Evolutionary conservation across 2,113 vertebrate species (phyloP).

Genomic region (Arenaria interpres): DNA sequence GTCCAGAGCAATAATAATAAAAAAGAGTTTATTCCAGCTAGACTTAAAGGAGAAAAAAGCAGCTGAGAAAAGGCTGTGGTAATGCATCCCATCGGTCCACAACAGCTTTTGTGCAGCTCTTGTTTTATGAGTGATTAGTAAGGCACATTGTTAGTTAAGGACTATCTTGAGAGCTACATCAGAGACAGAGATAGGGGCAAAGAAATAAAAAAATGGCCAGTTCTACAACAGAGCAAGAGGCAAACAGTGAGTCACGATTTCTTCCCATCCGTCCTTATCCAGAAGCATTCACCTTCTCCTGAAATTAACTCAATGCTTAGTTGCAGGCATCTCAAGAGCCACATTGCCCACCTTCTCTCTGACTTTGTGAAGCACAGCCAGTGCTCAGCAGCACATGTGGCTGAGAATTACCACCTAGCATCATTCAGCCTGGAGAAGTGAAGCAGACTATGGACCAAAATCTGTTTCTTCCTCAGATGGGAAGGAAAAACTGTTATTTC

Average conservation of each 20-base stretch:
- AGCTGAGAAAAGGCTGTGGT: background rate
- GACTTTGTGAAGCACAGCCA: background rate
- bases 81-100: background rate
- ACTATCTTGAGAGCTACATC: background rate
- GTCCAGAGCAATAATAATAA: background rate
- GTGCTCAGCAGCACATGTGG: rapidly evolving
- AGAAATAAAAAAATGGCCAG: background rate
- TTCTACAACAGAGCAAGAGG: background rate
- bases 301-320: background rate
- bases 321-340: background rate
- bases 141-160: background rate
- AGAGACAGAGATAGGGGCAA: background rate
- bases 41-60: background rate
- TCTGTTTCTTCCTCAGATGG: background rate
- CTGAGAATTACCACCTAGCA: background rate
- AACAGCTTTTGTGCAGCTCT: background rate
- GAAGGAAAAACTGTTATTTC: background rate
- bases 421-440: background rate
- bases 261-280: background rate
- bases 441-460: background rate
- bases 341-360: background rate
- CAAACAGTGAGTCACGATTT: background rate
- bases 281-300: background rate
- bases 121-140: background rate
- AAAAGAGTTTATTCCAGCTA: background rate